Evolutionary conservation across 2,113 vertebrate genomes (phyloP).

Genomic region (Centropus unirufus): DNA sequence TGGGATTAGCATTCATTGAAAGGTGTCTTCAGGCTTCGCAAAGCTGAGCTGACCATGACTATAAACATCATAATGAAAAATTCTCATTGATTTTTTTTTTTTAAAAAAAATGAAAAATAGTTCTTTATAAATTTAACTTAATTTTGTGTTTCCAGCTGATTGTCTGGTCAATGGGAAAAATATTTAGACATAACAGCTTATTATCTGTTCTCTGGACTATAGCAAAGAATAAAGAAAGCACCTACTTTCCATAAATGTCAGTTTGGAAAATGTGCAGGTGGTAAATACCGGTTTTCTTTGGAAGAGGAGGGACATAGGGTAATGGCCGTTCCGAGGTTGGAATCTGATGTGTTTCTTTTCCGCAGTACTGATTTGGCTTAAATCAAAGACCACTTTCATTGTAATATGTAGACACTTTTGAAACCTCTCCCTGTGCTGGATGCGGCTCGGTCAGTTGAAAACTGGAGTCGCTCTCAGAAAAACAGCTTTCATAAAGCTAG

Average conservation of each 20-base stretch:
- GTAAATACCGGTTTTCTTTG: neutral
- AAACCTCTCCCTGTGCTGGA: neutral
- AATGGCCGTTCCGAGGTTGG: neutral
- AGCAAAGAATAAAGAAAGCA: neutral
- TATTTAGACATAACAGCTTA: neutral
- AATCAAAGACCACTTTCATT: neutral
- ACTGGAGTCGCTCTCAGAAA: neutral
- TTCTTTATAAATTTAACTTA: neutral
- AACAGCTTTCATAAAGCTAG: neutral
- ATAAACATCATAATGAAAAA: neutral
- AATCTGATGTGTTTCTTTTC: neutral
- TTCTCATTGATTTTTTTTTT: neutral
- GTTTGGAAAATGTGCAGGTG: neutral
- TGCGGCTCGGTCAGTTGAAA: neutral
- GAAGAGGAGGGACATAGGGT: neutral
- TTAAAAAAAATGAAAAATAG: neutral
- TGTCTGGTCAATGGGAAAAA: neutral
- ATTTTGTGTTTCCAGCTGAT: neutral
- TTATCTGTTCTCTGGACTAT: neutral
- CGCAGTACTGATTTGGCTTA: neutral
- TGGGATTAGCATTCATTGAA: neutral
- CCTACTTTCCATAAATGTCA: neutral
- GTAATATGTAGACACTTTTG: neutral
- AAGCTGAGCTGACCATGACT: neutral
- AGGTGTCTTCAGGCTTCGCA: neutral